These are phyloP conservation scores for Tolmerus cingulatus DNA, from an alignment of 2,888 invertebrate species.

Conservation along the genomic window DNA sequence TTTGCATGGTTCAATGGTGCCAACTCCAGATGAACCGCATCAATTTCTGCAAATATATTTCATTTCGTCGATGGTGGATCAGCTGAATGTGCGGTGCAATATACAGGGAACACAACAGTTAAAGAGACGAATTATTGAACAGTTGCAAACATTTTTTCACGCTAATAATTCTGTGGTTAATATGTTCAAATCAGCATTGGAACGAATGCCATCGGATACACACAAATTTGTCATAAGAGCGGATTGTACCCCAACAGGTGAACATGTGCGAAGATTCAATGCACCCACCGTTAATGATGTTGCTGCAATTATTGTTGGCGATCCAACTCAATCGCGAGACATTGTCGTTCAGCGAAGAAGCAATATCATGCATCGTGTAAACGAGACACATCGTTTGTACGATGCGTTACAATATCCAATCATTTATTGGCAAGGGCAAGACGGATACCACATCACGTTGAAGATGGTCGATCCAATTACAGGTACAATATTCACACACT, in stretches of 20 bases:
- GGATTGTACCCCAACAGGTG: slow-evolving; percentile 53
- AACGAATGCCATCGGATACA: slow-evolving; percentile 47
- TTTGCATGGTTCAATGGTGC: slow-evolving; percentile 44
- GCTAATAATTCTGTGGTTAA: slow-evolving; percentile 32
- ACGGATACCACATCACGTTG: too few species aligned
- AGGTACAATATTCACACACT: slow-evolving; percentile 35
- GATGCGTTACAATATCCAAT: too few species aligned
- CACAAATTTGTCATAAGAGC: slow-evolving; percentile 53
- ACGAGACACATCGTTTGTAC: slow-evolving; percentile 43
- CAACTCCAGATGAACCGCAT: slow-evolving; percentile 32
- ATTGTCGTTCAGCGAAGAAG: slow-evolving; percentile 53
- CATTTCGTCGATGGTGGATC: neutral
- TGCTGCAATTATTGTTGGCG: slow-evolving; percentile 52
- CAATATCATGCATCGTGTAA: slow-evolving; percentile 50
- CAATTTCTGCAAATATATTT: slow-evolving; percentile 40
- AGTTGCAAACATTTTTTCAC: slow-evolving; percentile 44
- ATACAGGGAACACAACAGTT: neutral
- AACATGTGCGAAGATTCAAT: slow-evolving; percentile 54
- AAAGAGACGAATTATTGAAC: neutral
- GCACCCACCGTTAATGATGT: slow-evolving; percentile 53
- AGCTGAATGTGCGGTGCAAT: slow-evolving; percentile 1
- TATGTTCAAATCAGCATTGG: slow-evolving; percentile 52
- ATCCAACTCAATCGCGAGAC: slow-evolving; percentile 51
- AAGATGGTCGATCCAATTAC: neutral
- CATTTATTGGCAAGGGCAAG: too few species aligned